A percentile compares a stretch with the other conserved stretches of the same genome.
phyloP scores from a whole-genome alignment of 2,797 vertebrate species.

The Periparus ater region DNA sequence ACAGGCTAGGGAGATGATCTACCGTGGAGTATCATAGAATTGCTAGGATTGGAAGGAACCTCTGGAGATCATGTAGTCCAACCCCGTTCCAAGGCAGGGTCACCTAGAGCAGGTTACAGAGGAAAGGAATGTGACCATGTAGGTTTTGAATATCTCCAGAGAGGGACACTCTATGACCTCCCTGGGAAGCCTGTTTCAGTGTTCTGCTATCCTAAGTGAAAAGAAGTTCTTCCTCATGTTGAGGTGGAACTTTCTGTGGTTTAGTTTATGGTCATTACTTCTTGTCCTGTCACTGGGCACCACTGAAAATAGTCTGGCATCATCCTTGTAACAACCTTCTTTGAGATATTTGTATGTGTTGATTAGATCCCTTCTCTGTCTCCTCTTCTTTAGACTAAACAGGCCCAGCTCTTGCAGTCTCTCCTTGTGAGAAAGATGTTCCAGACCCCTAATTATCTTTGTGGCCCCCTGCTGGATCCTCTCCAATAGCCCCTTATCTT shows the following conservation, averaged over 20 bases:
- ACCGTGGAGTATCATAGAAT: background rate
- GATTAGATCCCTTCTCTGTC: background rate
- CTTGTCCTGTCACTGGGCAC: background rate
- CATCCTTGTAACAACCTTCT: background rate
- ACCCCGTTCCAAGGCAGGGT: background rate
- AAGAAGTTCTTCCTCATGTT: background rate
- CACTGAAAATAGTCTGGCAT: background rate
- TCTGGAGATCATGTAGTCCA: background rate
- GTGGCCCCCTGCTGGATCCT: background rate
- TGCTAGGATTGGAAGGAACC: background rate
- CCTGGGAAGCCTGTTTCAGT: background rate
- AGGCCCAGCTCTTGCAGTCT: background rate
- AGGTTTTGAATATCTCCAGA: background rate
- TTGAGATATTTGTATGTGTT: background rate
- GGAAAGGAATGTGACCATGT: background rate
- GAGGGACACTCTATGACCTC: background rate
- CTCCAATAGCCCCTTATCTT: background rate
- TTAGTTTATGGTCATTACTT: background rate
- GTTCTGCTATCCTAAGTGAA: background rate
- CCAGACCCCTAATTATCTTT: background rate
- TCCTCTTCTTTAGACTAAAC: background rate
- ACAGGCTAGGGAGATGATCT: background rate
- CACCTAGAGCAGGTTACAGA: background rate
- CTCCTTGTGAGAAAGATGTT: background rate
- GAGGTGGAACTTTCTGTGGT: background rate